phyloP scores from a whole-genome alignment of 2,888 invertebrate species.

The Galeopsomyia nigrocyanea region DNA sequence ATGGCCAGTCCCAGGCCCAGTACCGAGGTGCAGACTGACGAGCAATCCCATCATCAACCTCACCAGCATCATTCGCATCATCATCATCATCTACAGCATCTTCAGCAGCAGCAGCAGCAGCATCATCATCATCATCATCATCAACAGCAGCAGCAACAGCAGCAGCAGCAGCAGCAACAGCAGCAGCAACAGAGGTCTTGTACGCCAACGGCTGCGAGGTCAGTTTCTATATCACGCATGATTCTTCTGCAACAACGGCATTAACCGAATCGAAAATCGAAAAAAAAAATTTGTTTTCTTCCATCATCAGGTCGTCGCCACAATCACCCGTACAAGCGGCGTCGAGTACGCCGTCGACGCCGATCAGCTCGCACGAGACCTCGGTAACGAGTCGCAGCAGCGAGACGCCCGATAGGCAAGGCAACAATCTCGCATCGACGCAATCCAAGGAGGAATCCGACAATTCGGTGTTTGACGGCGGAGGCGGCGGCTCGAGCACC shows the following conservation, averaged over 20 bases:
- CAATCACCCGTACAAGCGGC: conserved; percentile 70
- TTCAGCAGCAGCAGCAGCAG: conserved; percentile 54
- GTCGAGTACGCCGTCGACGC: conserved; percentile 65
- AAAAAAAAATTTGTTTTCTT: conserved; percentile 47
- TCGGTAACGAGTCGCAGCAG: conserved; percentile 44
- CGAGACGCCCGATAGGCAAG: conserved; percentile 45
- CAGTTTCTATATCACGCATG: neutral
- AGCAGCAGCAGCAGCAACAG: conserved; percentile 56
- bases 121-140: conserved; percentile 54
- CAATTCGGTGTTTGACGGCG: conserved; percentile 73
- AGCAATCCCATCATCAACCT: conserved; percentile 55
- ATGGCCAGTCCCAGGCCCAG: conserved; percentile 68
- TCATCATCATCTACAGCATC: conserved; percentile 63
- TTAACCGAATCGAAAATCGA: neutral
- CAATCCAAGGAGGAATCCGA: conserved; percentile 70
- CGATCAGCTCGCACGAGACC: conserved; percentile 60
- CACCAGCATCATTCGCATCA: conserved; percentile 54
- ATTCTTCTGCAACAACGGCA: neutral
- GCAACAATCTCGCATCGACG: conserved; percentile 60
- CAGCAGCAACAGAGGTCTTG: conserved; percentile 59
- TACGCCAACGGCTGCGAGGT: conserved; percentile 59
- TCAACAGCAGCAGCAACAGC: conserved; percentile 63
- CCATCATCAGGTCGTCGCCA: conserved; percentile 69
- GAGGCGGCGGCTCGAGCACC: conserved; percentile 60
- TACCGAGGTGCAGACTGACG: conserved; percentile 40